Base-by-base conservation (phyloP, 1,140 invertebrate species). In the Papilio aristodemus region DNA sequence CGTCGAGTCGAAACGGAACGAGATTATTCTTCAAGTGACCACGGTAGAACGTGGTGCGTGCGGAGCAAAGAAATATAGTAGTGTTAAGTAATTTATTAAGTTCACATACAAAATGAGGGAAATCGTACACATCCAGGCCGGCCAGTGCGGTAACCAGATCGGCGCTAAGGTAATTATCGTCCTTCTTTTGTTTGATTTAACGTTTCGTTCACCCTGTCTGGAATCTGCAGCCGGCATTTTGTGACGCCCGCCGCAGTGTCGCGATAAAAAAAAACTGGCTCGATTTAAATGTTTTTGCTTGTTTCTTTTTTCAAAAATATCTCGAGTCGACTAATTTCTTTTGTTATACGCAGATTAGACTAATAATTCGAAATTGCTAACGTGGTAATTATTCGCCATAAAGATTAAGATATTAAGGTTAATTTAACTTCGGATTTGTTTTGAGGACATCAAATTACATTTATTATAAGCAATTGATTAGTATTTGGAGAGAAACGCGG, bases 91-190 rank as follows among this genome's bases (percentile, higher is more conserved):
- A 90, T 87, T 85, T 86, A 86, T 85, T 83, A 82, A 87, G 83
- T 87, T 85, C 81, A 85, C 74, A 89, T 77, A 78, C 78, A 95
- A 92, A 85, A 98, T 98, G 97, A 95, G 97, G 90, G 97, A 98
- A 95, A 98, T 98, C 84, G 96, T 98, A 70, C 97, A 97, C 88
- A 93, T 98, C 79, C 96, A 96, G 91, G 95, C 95, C 78, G 96
- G 96, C 69, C 96, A 97, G 85, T 97, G 96, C 87, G 96, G 96
- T 75, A 96, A 96, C 92, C 95, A 97, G 91, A 97, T 96, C 78
- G 96, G 96, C 83, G 94, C 95, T 79, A 97, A 96, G 94, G 95
- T 95, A 92, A 93, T 87, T 84, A 77, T 38, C 14, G 62, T 62
- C 69, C 68, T 82, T 87, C 81, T 76, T 81, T 86, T 86, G 79